phyloP scores from a whole-genome alignment of 2,888 invertebrate species.

The Allolobophora icterica region DNA sequence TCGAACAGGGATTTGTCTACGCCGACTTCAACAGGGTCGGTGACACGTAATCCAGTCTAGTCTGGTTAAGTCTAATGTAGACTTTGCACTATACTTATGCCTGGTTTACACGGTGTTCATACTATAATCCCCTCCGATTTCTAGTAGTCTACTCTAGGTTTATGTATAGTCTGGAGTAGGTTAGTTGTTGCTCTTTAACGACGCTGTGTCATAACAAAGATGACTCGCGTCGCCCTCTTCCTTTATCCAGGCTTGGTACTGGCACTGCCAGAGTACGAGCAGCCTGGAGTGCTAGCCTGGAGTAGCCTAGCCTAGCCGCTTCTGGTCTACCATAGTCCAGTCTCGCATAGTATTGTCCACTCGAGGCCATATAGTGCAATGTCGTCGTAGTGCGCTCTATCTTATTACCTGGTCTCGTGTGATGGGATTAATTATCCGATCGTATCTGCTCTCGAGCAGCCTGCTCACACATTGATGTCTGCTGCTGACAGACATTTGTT shows the following conservation, averaged over 20 bases:
- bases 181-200: too few species aligned
- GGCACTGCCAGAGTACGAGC: too few species aligned
- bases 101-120: too few species aligned
- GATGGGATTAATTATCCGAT: not conserved
- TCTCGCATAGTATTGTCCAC: not conserved
- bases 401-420: not conserved
- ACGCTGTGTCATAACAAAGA: too few species aligned
- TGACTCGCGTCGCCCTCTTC: too few species aligned
- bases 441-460: not conserved
- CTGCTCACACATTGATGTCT: not conserved
- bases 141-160: too few species aligned
- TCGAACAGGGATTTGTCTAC: constrained; percentile 64
- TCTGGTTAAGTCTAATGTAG: not conserved
- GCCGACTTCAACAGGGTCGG: constrained; percentile 62
- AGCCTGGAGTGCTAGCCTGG: too few species aligned
- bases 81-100: not conserved
- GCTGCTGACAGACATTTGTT: not conserved
- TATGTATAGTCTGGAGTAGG: too few species aligned
- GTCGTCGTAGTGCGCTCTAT: not conserved
- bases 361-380: not conserved
- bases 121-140: too few species aligned
- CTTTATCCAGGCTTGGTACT: too few species aligned
- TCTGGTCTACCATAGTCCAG: too few species aligned
- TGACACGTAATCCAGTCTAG: not conserved
- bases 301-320: too few species aligned